Percentiles rank a stretch among this genome's conserved stretches.
phyloP scores from a whole-genome alignment of 1,140 invertebrate genomes.

The Plodia interpunctella region DNA sequence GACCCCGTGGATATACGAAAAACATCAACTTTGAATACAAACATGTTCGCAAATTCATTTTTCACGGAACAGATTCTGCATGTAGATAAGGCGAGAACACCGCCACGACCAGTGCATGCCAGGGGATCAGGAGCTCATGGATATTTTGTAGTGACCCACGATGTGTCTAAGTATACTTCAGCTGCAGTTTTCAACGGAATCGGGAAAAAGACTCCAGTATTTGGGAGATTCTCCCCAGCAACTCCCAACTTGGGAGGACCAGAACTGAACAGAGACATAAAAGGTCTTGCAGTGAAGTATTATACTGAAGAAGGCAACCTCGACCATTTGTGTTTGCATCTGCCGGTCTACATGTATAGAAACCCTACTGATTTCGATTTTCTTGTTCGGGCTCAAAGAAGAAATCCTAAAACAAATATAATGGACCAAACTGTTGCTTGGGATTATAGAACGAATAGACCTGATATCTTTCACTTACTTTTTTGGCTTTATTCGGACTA shows the following conservation, averaged over 20 bases:
- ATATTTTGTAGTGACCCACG: slow-evolving; percentile 95
- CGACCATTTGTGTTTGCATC: slow-evolving; percentile 84
- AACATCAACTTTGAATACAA: too few relatives aligned
- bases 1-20: too few relatives aligned
- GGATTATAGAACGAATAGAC: slow-evolving; percentile 84
- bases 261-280: slow-evolving; percentile 83
- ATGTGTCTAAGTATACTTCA: slow-evolving; percentile 91
- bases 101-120: slow-evolving; percentile 95
- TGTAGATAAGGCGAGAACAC: slow-evolving; percentile 85
- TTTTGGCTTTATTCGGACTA: too few relatives aligned
- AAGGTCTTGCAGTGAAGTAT: slow-evolving; percentile 84
- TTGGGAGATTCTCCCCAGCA: slow-evolving; percentile 85
- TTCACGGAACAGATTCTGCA: too few relatives aligned
- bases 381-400: slow-evolving; percentile 79
- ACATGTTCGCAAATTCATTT: too few relatives aligned
- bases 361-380: slow-evolving; percentile 80
- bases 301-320: slow-evolving; percentile 87
- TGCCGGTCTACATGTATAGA: slow-evolving; percentile 83
- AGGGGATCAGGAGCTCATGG: slow-evolving; percentile 96
- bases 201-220: slow-evolving; percentile 89
- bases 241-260: slow-evolving; percentile 89
- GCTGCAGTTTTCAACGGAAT: slow-evolving; percentile 89
- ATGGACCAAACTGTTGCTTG: slow-evolving; percentile 89
- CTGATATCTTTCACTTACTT: too few relatives aligned
- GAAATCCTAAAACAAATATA: slow-evolving; percentile 82